Percentiles rank a stretch among this genome's conserved stretches.
Conservation (phyloP, 2,113 vertebrate genomes). For the Leptobrachium leishanense region DNA sequence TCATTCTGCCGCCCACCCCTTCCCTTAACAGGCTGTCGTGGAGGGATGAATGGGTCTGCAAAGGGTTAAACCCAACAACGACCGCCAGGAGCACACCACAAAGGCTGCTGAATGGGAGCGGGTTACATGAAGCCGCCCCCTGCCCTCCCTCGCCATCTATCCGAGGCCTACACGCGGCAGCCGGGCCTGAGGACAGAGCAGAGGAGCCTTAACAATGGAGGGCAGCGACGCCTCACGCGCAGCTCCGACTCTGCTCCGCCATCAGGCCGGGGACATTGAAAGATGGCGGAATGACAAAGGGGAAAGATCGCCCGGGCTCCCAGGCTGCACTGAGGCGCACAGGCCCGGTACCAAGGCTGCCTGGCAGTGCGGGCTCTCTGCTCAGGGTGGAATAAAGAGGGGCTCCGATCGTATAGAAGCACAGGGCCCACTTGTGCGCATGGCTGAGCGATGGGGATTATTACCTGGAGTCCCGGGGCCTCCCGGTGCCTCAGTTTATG, state of each 20-base stretch:
- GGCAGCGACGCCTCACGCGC: not conserved
- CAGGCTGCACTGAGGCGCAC: not conserved
- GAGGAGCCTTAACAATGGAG: not conserved
- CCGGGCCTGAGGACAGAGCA: not conserved
- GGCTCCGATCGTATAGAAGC: not conserved
- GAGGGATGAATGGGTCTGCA: no score
- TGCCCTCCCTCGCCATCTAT: not conserved
- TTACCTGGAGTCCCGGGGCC: slow-evolving; percentile 42
- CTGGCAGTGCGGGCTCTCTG: not conserved
- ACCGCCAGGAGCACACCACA: no score
- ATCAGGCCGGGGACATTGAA: not conserved
- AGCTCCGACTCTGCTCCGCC: not conserved
- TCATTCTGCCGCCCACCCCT: no score
- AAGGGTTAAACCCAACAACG: no score
- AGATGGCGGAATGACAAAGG: slow-evolving; percentile 1
- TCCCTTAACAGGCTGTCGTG: no score
- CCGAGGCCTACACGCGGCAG: slow-evolving; percentile 19
- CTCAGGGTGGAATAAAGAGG: not conserved
- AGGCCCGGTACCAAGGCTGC: not conserved
- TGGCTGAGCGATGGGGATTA: not conserved
- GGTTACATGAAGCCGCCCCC: not conserved
- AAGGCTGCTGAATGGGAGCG: no score
- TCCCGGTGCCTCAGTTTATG: slow-evolving; percentile 38
- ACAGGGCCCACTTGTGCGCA: no score
- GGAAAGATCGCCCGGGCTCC: slow-evolving; percentile 7